Evolutionary conservation across 2,888 invertebrate species (phyloP).

Genomic region (Corbicula japonica): DNA sequence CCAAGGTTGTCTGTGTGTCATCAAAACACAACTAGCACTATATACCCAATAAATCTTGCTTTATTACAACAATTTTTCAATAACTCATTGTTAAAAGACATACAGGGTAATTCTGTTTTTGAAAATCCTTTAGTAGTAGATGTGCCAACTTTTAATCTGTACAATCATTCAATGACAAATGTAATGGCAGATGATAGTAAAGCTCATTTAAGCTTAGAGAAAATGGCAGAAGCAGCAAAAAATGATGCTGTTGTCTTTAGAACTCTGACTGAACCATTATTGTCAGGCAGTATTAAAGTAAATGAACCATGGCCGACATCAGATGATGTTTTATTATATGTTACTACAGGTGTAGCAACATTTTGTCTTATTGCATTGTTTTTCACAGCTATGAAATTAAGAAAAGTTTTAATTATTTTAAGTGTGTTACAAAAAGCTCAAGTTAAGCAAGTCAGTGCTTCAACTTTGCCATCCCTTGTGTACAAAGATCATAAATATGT

Average conservation of each 20-base stretch:
- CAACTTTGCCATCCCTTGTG: too few relatives aligned
- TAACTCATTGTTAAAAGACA: slow-evolving; percentile 8
- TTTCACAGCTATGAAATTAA: too few relatives aligned
- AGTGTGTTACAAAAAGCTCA: too few relatives aligned
- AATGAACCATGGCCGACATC: neutral
- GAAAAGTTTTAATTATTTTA: too few relatives aligned
- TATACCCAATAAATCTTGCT: slow-evolving; percentile 30
- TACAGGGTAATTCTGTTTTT: slow-evolving; percentile 23
- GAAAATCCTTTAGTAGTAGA: slow-evolving; percentile 19
- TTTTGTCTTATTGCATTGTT: too few relatives aligned
- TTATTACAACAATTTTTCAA: slow-evolving; percentile 30
- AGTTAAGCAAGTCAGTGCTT: too few relatives aligned
- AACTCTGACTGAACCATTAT: slow-evolving; percentile 37
- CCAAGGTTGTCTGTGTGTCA: slow-evolving; percentile 41
- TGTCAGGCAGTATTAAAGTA: slow-evolving; percentile 28
- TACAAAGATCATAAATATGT: too few relatives aligned
- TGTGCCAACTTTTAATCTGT: slow-evolving; percentile 26
- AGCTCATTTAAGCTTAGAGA: neutral
- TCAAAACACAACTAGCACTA: slow-evolving; percentile 26
- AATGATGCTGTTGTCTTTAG: neutral
- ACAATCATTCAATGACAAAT: neutral
- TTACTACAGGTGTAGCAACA: too few relatives aligned
- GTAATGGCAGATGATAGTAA: neutral
- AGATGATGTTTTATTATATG: slow-evolving; percentile 1
- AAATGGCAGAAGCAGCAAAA: neutral